Evolutionary conservation across 92 coral and sea anemone genomes (phyloP), one percentile per base, ranked within the genome.

Genomic region (Pocillopora meandrina): DNA sequence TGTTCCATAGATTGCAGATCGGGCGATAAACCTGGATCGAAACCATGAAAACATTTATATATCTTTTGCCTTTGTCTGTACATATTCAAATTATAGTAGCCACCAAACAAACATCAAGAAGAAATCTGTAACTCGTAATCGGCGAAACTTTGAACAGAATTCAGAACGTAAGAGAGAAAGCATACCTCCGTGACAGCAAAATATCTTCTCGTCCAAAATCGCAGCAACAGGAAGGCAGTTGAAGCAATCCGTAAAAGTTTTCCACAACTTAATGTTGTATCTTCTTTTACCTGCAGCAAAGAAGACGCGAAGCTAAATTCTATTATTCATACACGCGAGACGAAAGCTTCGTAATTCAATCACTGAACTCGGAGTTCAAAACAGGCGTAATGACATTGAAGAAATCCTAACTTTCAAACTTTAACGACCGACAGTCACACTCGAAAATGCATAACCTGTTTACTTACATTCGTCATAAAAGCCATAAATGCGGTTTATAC

Each of bases 1-100:
- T 96, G 99, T 78, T 96, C 99, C 99, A 96, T 96, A 35, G 99
- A 96, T 80, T 96, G 99, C 56, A 96, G 90, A 81, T 96, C 99
- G 64, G 99, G 99, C 15, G 99, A 96, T 64, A 96, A 81, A 36
- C 99, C 99, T 96, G 74, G 76, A 81, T 71, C 20, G 21, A 70
- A 55, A 69, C 76, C 15, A 56, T 26, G 62, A 76, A 47, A 52
- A 61, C 64, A 78, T 56, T 35, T 67, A 58, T 60, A 60, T 69
- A 75, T 55, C 33, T 65, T 26, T 26, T 49, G 49, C 74, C 12
- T 31, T 56, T 56, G 33, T 67, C 20, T 0, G 35, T 55, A 71
- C 56, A 81, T 31, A 72, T 34, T 83, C 73, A 17, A 73, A n/a
- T 64, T 47, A 56, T 14, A 83, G 80, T 72, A 55, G 55, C 47